A percentile compares a stretch with the other conserved stretches of the same genome.
Conservation (phyloP, 2,888 invertebrate species). For the Erebia aethiops region DNA sequence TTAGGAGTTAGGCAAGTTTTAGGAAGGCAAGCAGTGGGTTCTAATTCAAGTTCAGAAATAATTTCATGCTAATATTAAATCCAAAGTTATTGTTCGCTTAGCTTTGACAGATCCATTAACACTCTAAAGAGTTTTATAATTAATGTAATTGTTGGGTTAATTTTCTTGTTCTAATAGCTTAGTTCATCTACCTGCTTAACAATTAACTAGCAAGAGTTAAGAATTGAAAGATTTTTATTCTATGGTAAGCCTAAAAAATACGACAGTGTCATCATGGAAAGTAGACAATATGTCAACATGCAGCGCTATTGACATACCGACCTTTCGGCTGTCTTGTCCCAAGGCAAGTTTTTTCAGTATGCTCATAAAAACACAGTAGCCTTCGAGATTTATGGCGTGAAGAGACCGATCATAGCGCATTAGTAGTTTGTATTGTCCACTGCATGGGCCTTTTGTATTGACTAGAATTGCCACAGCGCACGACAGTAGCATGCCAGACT, state of each 20-base stretch:
- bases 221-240: too few relatives aligned
- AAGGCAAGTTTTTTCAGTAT: slow-evolving; percentile 33
- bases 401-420: slow-evolving; percentile 77
- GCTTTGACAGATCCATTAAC: too few relatives aligned
- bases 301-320: slow-evolving; percentile 37
- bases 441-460: slow-evolving; percentile 67
- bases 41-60: too few relatives aligned
- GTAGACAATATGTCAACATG: slow-evolving; percentile 29
- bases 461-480: slow-evolving; percentile 44
- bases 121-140: too few relatives aligned
- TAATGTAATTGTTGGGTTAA: too few relatives aligned
- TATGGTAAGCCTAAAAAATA: neutral
- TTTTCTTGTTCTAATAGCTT: too few relatives aligned
- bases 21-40: too few relatives aligned
- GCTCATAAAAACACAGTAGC: slow-evolving; percentile 47
- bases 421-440: slow-evolving; percentile 74
- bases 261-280: slow-evolving; percentile 4
- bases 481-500: slow-evolving; percentile 54
- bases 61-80: too few relatives aligned
- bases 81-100: too few relatives aligned
- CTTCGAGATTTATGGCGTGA: slow-evolving; percentile 72
- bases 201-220: too few relatives aligned
- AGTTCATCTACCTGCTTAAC: too few relatives aligned
- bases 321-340: slow-evolving; percentile 39
- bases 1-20: too few relatives aligned